Conservation (phyloP, 1,140 invertebrate species). For the Epicauta chinensis region DNA sequence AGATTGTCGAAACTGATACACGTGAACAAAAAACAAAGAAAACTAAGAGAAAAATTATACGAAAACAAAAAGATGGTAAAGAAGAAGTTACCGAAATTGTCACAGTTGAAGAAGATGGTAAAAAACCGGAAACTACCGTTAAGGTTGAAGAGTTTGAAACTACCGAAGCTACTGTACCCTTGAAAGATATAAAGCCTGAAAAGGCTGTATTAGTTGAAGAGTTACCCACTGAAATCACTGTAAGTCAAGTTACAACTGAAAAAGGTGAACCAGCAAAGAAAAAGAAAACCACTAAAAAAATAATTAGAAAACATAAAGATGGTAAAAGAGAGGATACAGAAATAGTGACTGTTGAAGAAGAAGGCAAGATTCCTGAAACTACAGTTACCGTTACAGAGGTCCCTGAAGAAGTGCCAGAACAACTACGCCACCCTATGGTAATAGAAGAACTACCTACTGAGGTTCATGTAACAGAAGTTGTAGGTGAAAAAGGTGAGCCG, state of each 20-base stretch:
- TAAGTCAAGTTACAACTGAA: slow-evolving; percentile 16
- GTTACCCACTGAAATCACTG: slow-evolving; percentile 24
- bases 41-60: slow-evolving; percentile 28
- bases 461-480: slow-evolving; percentile 36
- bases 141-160: slow-evolving; percentile 39
- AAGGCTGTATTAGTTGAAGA: slow-evolving; percentile 23
- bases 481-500: slow-evolving; percentile 29
- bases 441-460: slow-evolving; percentile 40
- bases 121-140: slow-evolving; percentile 31
- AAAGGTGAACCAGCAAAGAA: slow-evolving; percentile 27
- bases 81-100: slow-evolving; percentile 40
- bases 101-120: slow-evolving; percentile 21
- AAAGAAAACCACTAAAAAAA: slow-evolving; percentile 24
- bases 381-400: background rate
- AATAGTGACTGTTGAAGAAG: slow-evolving; percentile 34
- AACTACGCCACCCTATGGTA: slow-evolving; percentile 30
- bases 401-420: slow-evolving; percentile 10
- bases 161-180: background rate
- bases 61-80: slow-evolving; percentile 32
- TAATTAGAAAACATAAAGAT: slow-evolving; percentile 38
- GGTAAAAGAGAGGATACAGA: slow-evolving; percentile 37
- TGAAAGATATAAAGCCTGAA: slow-evolving; percentile 37
- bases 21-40: slow-evolving; percentile 33
- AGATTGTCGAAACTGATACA: slow-evolving; percentile 18
- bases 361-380: slow-evolving; percentile 16